Conservation (phyloP, 2,797 vertebrate genomes). For the Labeo calbasu region DNA sequence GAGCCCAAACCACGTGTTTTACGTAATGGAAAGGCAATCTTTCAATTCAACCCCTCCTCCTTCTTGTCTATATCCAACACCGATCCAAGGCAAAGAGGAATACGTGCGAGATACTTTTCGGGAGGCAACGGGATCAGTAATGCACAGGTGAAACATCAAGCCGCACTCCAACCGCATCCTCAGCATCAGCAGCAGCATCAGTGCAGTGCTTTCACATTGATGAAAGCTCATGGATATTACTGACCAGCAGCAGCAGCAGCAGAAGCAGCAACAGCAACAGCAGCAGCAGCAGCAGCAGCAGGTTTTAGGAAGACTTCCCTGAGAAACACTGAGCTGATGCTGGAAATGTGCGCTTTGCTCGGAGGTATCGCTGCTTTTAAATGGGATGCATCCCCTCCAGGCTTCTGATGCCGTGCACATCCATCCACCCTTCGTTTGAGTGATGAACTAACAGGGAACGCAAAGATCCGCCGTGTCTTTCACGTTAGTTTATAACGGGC, state of each 20-base stretch:
- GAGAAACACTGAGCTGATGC: slow-evolving; percentile 59
- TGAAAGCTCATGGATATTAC: slow-evolving; percentile 64
- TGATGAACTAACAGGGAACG: slow-evolving; percentile 92
- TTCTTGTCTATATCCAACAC: slow-evolving; percentile 70
- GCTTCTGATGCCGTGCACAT: slow-evolving; percentile 94
- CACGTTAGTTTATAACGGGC: slow-evolving; percentile 84
- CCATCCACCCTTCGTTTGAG: slow-evolving; percentile 93
- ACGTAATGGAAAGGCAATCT: slow-evolving; percentile 90
- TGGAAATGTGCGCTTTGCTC: slow-evolving; percentile 78
- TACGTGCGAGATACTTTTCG: slow-evolving; percentile 76
- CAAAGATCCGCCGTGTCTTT: slow-evolving; percentile 85
- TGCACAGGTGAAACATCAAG: slow-evolving; percentile 66
- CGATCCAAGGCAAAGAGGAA: slow-evolving; percentile 75
- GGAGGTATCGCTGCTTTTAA: slow-evolving; percentile 89
- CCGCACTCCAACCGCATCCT: slow-evolving; percentile 52
- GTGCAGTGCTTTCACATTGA: slow-evolving; percentile 78
- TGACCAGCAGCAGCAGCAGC: slow-evolving; percentile 27
- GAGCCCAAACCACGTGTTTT: slow-evolving; percentile 87
- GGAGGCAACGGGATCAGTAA: slow-evolving; percentile 70
- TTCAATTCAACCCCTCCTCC: slow-evolving; percentile 89
- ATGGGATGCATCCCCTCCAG: slow-evolving; percentile 93
- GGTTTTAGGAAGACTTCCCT: slow-evolving; percentile 64
- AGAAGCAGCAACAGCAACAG: neutral
- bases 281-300: slow-evolving; percentile 70
- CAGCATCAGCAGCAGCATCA: slow-evolving; percentile 57